phyloP scores from a whole-genome alignment of 2,797 vertebrate species.

The Catostomus latipinnis region DNA sequence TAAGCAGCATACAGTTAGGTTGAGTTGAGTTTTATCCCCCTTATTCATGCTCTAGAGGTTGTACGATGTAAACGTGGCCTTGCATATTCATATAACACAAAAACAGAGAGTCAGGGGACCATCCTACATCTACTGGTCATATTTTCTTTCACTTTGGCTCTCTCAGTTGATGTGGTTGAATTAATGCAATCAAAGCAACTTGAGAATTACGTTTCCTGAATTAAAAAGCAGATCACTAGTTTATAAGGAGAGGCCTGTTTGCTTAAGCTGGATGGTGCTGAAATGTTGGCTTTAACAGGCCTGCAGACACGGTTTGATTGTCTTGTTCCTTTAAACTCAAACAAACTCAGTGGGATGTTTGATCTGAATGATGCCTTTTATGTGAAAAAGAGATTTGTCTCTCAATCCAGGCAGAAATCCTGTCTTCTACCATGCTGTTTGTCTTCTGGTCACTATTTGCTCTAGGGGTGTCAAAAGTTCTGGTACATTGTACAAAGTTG shows the following conservation, averaged over 20 bases:
- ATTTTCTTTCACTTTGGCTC: constrained; percentile 19
- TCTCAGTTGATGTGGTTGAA: constrained; percentile 30
- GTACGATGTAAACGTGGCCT: constrained; percentile 40
- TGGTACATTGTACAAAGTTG: too few species aligned
- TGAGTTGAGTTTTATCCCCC: too few species aligned
- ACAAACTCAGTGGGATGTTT: constrained; percentile 34
- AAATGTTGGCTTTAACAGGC: constrained; percentile 46
- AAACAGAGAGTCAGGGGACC: constrained; percentile 13
- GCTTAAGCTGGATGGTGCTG: constrained; percentile 27
- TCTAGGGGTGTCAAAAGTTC: not conserved
- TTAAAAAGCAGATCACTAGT: constrained; percentile 23
- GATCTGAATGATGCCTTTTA: constrained; percentile 39
- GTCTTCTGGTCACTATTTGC: constrained; percentile 12
- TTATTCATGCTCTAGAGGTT: not conserved
- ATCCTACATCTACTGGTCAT: constrained; percentile 18
- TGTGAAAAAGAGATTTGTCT: constrained; percentile 46
- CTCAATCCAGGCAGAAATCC: constrained; percentile 19
- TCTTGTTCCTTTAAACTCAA: constrained; percentile 48
- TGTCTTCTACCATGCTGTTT: constrained; percentile 8
- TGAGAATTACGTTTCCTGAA: constrained; percentile 25
- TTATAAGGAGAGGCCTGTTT: constrained; percentile 38
- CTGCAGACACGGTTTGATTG: constrained; percentile 34
- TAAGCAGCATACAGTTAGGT: too few species aligned
- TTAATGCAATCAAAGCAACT: constrained; percentile 32
- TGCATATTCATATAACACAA: constrained; percentile 37